Evolutionary conservation across 2,797 vertebrate genomes (phyloP).

Genomic region (Propithecus perrieri): DNA sequence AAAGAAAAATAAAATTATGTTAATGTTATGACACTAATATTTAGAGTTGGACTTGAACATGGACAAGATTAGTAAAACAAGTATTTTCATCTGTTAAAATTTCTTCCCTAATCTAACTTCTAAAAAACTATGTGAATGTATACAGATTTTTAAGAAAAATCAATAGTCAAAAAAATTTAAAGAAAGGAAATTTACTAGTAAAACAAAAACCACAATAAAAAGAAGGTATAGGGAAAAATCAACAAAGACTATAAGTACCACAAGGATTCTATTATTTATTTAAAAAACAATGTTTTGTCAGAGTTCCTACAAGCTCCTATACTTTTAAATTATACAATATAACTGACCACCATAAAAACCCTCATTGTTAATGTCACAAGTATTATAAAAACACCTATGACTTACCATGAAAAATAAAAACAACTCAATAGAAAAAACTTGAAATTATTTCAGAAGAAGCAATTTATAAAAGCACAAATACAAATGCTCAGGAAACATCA

Average conservation of each 20-base stretch:
- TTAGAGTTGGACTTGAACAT: background rate
- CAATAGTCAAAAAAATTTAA: background rate
- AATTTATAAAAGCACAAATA: background rate
- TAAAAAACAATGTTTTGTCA: background rate
- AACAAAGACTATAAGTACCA: background rate
- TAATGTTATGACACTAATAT: background rate
- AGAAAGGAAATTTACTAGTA: background rate
- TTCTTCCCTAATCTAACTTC: background rate
- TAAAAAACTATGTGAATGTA: background rate
- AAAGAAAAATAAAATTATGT: background rate
- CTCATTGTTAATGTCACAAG: background rate
- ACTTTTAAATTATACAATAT: background rate
- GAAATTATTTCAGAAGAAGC: background rate
- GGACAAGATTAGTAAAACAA: background rate
- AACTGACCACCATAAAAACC: background rate
- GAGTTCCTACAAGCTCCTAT: background rate
- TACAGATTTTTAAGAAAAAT: conserved; percentile 37
- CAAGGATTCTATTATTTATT: background rate
- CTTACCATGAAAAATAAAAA: background rate
- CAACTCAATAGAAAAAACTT: background rate
- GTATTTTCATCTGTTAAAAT: background rate
- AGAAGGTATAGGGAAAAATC: background rate
- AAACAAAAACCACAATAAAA: background rate
- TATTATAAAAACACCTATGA: background rate
- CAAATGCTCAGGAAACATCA: background rate